Evolutionary conservation across 1,140 invertebrate species (phyloP).

Genomic region (Solen grandis): DNA sequence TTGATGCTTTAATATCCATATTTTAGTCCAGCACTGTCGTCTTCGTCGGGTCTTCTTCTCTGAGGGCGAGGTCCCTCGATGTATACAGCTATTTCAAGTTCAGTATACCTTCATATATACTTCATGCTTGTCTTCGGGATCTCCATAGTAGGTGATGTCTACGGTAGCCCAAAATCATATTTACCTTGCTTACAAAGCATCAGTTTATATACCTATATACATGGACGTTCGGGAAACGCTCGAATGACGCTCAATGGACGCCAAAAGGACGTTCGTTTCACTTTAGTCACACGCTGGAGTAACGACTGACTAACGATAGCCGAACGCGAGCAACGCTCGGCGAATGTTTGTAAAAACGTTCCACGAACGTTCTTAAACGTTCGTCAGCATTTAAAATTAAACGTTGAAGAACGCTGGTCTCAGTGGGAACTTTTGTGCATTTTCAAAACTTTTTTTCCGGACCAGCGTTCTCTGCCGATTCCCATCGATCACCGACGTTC

Average conservation of each 20-base stretch:
- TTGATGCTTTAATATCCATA: conserved; percentile 31
- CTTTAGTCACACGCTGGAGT: too few relatives aligned
- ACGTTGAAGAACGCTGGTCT: conserved; percentile 47
- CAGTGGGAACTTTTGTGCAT: conserved; percentile 32
- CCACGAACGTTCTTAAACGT: conserved; percentile 42
- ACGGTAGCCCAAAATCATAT: conserved; percentile 41
- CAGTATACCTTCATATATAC: conserved; percentile 45
- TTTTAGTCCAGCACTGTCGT: conserved; percentile 45
- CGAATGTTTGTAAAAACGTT: too few relatives aligned
- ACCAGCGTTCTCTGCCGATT: too few relatives aligned
- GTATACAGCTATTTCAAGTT: conserved; percentile 42
- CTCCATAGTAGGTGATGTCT: conserved; percentile 32
- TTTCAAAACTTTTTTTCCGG: too few relatives aligned
- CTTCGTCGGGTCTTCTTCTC: conserved; percentile 39
- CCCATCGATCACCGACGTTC: too few relatives aligned
- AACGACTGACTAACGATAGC: too few relatives aligned
- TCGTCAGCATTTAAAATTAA: too few relatives aligned
- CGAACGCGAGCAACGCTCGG: too few relatives aligned
- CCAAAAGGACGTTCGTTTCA: too few relatives aligned
- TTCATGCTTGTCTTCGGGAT: conserved; percentile 40
- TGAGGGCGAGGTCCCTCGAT: conserved; percentile 36
- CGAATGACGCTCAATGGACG: too few relatives aligned
- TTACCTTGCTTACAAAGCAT: conserved; percentile 33
- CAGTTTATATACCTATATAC: too few relatives aligned
- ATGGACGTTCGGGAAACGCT: too few relatives aligned